Evolutionary conservation across 2,888 invertebrate genomes (phyloP), one percentile per base, ranked within the genome.

Genomic region (Gandaritis pyraliata): DNA sequence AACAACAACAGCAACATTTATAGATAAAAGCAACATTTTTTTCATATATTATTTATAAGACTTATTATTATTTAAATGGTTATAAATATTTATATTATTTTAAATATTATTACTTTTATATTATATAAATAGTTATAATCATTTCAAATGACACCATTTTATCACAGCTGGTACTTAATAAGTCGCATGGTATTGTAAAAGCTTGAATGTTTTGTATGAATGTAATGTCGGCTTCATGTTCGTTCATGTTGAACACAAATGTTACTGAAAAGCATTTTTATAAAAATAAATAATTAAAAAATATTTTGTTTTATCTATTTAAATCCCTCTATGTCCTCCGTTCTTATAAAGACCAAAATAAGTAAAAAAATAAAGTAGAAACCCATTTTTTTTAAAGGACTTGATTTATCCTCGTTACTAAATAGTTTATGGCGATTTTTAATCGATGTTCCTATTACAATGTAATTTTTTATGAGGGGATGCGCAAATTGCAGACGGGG

Each of bases 231-330:
- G 87, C 85, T 87, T 87, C 77, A 76, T 80, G 80, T 77, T 71
- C 76, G 76, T 79, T 77, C 74, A 75, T 72, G 74, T 75, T 65
- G 68, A 70, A 71, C 65, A 72, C 72, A 73, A 76, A 75, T 73
- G 76, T 72, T 71, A 72, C 73, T 74, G 75, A 77, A 80, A 81
- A 77, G 88, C 89, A 86, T 90, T 90, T 90, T 86, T 85, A 82
- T 84, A 84, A 86, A 83, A 87, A 90, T 90, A 88, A 91, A 88
- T 83, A 88, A 82, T 83, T 76, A 78, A 85, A 82, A 18, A 38
- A 23, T 33, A 75, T 69, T 72, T 56, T 45, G 12, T 43, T 56
- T 70, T 51, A 75, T 77, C 80, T 66, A 70, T 78, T 77, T 77
- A 38, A 54, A 50, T 53, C 43, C 5, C 3, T 16, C 11, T 5